A percentile compares a stretch with the other conserved stretches of the same genome.
These are phyloP conservation scores for Myotis vivesi DNA, from an alignment of 2,797 vertebrate species.

Conservation along the genomic window DNA sequence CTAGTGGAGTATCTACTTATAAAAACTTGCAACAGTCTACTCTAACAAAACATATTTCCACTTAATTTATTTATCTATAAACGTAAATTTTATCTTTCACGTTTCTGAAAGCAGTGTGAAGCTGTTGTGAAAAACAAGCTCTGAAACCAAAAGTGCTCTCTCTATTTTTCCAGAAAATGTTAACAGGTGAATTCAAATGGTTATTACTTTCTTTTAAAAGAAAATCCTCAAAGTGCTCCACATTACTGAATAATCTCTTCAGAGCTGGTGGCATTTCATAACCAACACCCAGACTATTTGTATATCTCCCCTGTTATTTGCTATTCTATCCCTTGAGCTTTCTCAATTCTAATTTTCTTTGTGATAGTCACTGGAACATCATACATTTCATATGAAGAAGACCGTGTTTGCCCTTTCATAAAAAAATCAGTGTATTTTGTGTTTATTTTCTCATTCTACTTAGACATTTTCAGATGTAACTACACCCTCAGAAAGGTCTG, in stretches of 20 bases:
- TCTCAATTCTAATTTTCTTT: slow-evolving; percentile 57
- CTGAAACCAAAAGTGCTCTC: background rate
- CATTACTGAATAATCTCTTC: background rate
- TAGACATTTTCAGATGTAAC: slow-evolving; percentile 68
- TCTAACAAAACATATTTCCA: background rate
- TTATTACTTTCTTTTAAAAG: slow-evolving; percentile 14
- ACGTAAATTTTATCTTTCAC: background rate
- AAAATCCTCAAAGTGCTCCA: background rate
- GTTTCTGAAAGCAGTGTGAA: background rate
- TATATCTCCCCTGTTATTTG: background rate
- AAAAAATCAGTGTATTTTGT: slow-evolving; percentile 66
- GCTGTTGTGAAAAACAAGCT: background rate
- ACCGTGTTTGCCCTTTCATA: slow-evolving; percentile 53
- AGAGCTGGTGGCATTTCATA: background rate
- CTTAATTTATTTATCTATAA: slow-evolving; percentile 30
- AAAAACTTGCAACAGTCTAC: background rate
- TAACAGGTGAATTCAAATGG: background rate
- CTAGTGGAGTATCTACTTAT: background rate
- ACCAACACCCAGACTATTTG: background rate
- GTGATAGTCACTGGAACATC: slow-evolving; percentile 56
- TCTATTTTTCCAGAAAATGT: background rate
- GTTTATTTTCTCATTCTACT: slow-evolving; percentile 67
- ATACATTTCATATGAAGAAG: slow-evolving; percentile 72
- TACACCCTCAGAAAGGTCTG: slow-evolving; percentile 55
- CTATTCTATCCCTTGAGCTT: background rate